A percentile compares a stretch with the other conserved stretches of the same genome.
phyloP scores from a whole-genome alignment of 2,888 invertebrate species.

The Amitus sp. region DNA sequence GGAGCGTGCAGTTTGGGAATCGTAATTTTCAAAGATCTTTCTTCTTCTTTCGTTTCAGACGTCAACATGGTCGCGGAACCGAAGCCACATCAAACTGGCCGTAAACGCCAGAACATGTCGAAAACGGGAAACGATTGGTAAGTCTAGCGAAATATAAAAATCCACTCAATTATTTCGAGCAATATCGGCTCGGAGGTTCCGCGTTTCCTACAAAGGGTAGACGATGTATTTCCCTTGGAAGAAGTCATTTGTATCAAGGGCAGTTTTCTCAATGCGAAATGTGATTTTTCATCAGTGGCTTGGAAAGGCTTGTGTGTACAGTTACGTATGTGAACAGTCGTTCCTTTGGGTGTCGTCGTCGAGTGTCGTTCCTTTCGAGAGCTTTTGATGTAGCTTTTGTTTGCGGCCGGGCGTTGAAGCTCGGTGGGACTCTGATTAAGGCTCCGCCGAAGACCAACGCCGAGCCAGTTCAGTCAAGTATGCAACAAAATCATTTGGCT shows the following conservation, averaged over 20 bases:
- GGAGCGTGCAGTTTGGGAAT: background rate
- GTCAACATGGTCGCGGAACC: slow-evolving; percentile 83
- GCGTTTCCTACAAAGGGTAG: too few species aligned
- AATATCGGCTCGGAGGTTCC: too few species aligned
- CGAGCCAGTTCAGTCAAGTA: slow-evolving; percentile 32
- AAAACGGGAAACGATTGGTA: slow-evolving; percentile 77
- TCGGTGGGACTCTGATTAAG: slow-evolving; percentile 36
- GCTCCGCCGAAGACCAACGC: slow-evolving; percentile 36
- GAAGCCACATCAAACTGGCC: slow-evolving; percentile 77
- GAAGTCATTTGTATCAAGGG: slow-evolving; percentile 4
- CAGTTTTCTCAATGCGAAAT: slow-evolving; percentile 30
- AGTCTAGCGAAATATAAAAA: too few species aligned
- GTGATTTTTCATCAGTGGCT: slow-evolving; percentile 33
- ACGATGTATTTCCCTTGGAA: background rate
- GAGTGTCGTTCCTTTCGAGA: slow-evolving; percentile 41
- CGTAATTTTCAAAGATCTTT: background rate
- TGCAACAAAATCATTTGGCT: slow-evolving; percentile 37
- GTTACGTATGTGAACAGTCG: slow-evolving; percentile 6
- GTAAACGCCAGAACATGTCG: slow-evolving; percentile 74
- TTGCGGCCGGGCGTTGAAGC: slow-evolving; percentile 37
- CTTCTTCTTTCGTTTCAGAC: slow-evolving; percentile 67
- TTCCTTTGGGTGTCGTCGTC: slow-evolving; percentile 32
- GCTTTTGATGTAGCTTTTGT: slow-evolving; percentile 43
- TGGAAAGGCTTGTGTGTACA: slow-evolving; percentile 28
- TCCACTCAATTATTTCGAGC: too few species aligned